Conservation (phyloP, 2,888 invertebrate species). For the Pandemis cinnamomeana region DNA sequence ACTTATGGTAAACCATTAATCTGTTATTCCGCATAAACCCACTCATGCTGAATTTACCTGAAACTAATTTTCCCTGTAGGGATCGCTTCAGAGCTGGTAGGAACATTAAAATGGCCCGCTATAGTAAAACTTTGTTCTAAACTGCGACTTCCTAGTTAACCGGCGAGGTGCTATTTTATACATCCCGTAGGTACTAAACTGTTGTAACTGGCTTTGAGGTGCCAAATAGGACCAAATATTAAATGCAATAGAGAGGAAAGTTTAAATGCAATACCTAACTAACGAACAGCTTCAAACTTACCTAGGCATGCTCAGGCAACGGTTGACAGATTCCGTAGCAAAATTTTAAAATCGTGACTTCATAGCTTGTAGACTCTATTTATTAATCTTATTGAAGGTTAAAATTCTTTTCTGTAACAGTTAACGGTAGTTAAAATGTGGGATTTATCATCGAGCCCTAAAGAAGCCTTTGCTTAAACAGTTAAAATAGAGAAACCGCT, state of each 20-base stretch:
- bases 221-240: conserved; percentile 55
- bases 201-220: conserved; percentile 50
- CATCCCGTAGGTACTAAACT: conserved; percentile 48
- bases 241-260: conserved; percentile 42
- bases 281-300: conserved; percentile 24
- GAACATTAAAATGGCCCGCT: conserved; percentile 46
- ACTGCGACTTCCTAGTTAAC: conserved; percentile 58
- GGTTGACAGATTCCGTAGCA: background rate
- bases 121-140: conserved; percentile 62
- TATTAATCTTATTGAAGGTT: too few species aligned
- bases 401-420: background rate
- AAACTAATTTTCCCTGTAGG: conserved; percentile 37
- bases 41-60: conserved; percentile 27
- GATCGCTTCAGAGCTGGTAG: conserved; percentile 34
- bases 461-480: conserved; percentile 18
- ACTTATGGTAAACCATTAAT: conserved; percentile 7
- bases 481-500: conserved; percentile 29
- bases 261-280: conserved; percentile 38
- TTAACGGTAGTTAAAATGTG: background rate
- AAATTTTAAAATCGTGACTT: background rate
- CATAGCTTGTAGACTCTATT: background rate
- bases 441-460: background rate
- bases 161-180: conserved; percentile 54
- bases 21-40: conserved; percentile 15
- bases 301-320: background rate